A percentile compares a stretch with the other conserved stretches of the same genome.
Evolutionary conservation across 2,113 vertebrate species (phyloP).

Genomic region (Thamnophis sirtalis): DNA sequence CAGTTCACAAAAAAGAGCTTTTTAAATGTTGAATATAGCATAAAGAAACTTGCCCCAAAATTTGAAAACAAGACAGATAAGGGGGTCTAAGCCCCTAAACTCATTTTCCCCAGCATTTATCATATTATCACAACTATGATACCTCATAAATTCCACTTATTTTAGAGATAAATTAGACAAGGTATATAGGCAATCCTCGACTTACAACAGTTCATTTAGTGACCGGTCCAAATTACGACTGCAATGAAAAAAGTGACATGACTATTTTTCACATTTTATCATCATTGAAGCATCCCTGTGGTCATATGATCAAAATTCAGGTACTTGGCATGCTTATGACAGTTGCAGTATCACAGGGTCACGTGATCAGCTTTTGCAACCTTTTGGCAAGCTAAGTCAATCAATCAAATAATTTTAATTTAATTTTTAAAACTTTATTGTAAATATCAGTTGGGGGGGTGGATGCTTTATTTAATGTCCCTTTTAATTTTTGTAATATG

Average conservation of each 20-base stretch:
- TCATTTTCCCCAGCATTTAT: background rate
- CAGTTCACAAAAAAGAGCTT: background rate
- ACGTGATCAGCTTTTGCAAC: background rate
- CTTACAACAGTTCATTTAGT: background rate
- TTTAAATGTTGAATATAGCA: background rate
- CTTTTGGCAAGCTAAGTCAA: background rate
- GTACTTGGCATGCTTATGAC: background rate
- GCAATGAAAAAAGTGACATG: background rate
- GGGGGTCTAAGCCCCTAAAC: too few species aligned
- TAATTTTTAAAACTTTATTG: too few species aligned
- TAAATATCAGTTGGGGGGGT: too few species aligned
- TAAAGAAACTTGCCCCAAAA: background rate
- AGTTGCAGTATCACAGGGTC: background rate
- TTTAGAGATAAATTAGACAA: background rate
- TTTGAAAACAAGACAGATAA: background rate
- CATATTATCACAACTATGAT: background rate
- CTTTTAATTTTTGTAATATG: too few species aligned
- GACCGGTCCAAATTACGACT: background rate
- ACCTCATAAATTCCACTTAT: background rate
- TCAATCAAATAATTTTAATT: too few species aligned
- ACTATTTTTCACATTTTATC: background rate
- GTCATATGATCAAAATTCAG: background rate
- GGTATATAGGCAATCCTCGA: background rate
- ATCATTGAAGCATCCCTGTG: background rate
- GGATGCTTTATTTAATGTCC: too few species aligned